Percentiles rank a stretch among this genome's conserved stretches.
phyloP scores from a whole-genome alignment of 2,797 vertebrate species.

The Takifugu ocellatus region DNA sequence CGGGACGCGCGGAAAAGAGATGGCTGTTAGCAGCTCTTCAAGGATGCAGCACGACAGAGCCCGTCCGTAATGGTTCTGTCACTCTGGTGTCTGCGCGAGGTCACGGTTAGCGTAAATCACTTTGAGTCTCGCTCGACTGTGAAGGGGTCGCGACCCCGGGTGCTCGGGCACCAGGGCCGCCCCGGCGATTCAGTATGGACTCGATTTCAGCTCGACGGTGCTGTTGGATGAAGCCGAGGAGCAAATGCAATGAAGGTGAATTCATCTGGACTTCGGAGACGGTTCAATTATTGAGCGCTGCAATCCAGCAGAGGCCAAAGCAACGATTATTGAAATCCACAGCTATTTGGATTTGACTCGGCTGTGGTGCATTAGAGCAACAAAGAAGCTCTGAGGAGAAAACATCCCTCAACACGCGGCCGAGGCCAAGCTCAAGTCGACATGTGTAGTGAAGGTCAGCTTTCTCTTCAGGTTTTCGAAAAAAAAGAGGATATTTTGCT shows the following conservation, averaged over 20 bases:
- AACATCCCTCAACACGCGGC: no score
- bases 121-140: conserved; percentile 17
- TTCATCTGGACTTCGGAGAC: no score
- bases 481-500: no score
- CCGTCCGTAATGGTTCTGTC: conserved; percentile 37
- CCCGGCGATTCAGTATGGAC: conserved; percentile 13
- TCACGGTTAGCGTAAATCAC: conserved; percentile 58
- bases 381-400: neutral
- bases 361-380: neutral
- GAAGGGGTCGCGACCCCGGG: conserved; percentile 40
- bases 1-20: conserved; percentile 52
- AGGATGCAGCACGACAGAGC: conserved; percentile 36
- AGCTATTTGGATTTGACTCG: neutral
- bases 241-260: conserved; percentile 4
- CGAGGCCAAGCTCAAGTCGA: no score
- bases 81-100: conserved; percentile 32
- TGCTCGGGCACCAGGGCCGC: neutral
- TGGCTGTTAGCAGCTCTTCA: conserved; percentile 50
- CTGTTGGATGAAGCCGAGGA: neutral
- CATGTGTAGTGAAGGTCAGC: no score
- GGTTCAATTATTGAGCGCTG: neutral
- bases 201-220: neutral
- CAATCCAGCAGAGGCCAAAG: conserved; percentile 7
- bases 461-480: no score
- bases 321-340: conserved; percentile 21